Evolutionary conservation across 2,797 vertebrate genomes (phyloP), one percentile per base, ranked within the genome.

Genomic region (Artibeus lituratus): DNA sequence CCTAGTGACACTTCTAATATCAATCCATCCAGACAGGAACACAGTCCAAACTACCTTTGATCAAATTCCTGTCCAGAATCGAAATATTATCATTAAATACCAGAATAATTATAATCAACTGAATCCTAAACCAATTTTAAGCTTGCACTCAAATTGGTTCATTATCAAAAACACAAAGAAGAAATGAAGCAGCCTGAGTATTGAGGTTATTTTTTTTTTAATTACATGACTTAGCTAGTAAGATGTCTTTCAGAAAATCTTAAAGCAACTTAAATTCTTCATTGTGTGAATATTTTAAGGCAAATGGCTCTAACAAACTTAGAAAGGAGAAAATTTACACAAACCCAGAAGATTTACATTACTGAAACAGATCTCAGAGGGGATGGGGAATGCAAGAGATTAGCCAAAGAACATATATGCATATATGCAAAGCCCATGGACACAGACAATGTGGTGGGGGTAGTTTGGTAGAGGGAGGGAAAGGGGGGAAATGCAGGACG

Each of bases 81-180:
- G 94, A 90, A 89, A 59, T 51, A 26, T 65, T 91, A 81, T 49
- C 70, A 94, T 82, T 74, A 91, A 89, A 91, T 53, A 70, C 4
- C 80, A 92, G 15, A 65, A 93, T 32, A 93, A 78, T 88, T 86
- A 92, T 42, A 87, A 90, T 90, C 37, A 87, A 39, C 10, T 39
- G 81, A 96, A 78, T 90, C 78, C 92, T 74, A 96, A 82, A 42
- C 70, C 35, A 70, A 82, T 85, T 81, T 90, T 91, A 76, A 93
- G 94, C n/a, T 29, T 94, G 53, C 37, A 70, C n/a, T 12, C 74
- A 78, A 78, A 82, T 12, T 81, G 72, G 88, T 72, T 87, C 59
- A 55, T 76, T 92, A 86, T 37, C 62, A 92, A 84, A 90, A 95
- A 65, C 44, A 85, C 22, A 92, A 87, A 57, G 57, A 62, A 95